Evolutionary conservation across 2,888 invertebrate genomes (phyloP).

Genomic region (Euclidia mi): DNA sequence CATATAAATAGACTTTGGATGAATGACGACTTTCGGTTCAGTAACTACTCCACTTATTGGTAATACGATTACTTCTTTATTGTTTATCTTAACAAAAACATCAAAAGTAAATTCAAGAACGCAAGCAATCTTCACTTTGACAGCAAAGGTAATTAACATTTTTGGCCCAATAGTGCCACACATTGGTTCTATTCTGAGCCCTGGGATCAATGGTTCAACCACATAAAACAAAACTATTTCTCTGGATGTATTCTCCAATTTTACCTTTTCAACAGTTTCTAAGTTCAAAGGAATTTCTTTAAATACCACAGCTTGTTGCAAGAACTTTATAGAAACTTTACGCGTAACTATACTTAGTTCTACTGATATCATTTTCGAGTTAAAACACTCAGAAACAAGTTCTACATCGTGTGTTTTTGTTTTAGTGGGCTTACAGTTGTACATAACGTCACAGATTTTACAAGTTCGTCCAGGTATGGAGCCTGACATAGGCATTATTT

Average conservation of each 20-base stretch:
- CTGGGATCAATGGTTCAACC: slow-evolving; percentile 82
- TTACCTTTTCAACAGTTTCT: slow-evolving; percentile 78
- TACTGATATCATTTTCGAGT: slow-evolving; percentile 63
- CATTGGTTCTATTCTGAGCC: slow-evolving; percentile 86
- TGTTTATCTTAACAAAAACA: slow-evolving; percentile 79
- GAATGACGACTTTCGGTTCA: slow-evolving; percentile 85
- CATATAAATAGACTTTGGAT: slow-evolving; percentile 86
- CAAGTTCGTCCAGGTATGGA: slow-evolving; percentile 70
- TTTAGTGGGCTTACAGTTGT: slow-evolving; percentile 75
- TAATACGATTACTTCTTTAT: slow-evolving; percentile 80
- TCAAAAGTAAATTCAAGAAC: slow-evolving; percentile 80
- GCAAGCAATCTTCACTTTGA: slow-evolving; percentile 81
- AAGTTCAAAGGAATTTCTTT: slow-evolving; percentile 83
- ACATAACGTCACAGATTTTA: slow-evolving; percentile 77
- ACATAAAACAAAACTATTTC: slow-evolving; percentile 87
- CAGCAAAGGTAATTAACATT: slow-evolving; percentile 81
- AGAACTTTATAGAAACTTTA: slow-evolving; percentile 82
- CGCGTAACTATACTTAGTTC: slow-evolving; percentile 77
- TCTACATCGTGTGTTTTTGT: slow-evolving; percentile 79
- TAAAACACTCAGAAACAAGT: slow-evolving; percentile 64
- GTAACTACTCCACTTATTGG: slow-evolving; percentile 83
- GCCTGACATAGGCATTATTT: slow-evolving; percentile 75
- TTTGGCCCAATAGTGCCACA: slow-evolving; percentile 87
- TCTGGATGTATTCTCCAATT: slow-evolving; percentile 88
- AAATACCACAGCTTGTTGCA: slow-evolving; percentile 72